Percentiles rank a stretch among this genome's conserved stretches.
phyloP scores from a whole-genome alignment of 2,797 vertebrate genomes.

The Etheostoma nigrum region DNA sequence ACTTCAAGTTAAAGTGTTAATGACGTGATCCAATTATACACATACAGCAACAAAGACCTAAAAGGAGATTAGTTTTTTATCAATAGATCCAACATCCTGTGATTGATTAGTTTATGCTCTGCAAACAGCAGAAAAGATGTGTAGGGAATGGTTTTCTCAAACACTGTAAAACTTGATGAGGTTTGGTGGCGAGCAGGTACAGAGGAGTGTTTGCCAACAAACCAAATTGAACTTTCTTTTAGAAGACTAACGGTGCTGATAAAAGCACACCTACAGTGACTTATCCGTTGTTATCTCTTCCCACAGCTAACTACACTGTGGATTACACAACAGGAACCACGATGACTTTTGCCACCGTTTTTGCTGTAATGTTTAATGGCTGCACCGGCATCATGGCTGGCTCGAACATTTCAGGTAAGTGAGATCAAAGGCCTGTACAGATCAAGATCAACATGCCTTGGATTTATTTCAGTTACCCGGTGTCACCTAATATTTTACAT shows the following conservation, averaged over 20 bases:
- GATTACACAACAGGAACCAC: conserved; percentile 90
- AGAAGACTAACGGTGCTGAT: conserved; percentile 21
- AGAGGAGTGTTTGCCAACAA: conserved; percentile 19
- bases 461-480: too few species aligned
- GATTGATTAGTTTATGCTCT: not conserved
- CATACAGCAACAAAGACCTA: not conserved
- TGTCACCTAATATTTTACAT: too few species aligned
- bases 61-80: not conserved
- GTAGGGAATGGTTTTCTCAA: conserved; percentile 2
- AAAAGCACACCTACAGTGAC: not conserved
- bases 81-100: not conserved
- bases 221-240: conserved; percentile 26
- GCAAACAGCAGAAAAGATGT: conserved; percentile 4
- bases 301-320: conserved; percentile 82
- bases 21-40: not conserved
- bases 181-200: not conserved
- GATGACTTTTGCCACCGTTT: conserved; percentile 93
- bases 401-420: conserved; percentile 93
- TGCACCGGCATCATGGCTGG: conserved; percentile 97
- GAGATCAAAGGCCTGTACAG: too few species aligned
- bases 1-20: not conserved
- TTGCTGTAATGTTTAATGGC: conserved; percentile 94
- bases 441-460: too few species aligned
- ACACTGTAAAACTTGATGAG: conserved; percentile 28
- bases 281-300: conserved; percentile 30